Conservation (phyloP, 1,140 invertebrate genomes). For the Scaptomyza hsui region DNA sequence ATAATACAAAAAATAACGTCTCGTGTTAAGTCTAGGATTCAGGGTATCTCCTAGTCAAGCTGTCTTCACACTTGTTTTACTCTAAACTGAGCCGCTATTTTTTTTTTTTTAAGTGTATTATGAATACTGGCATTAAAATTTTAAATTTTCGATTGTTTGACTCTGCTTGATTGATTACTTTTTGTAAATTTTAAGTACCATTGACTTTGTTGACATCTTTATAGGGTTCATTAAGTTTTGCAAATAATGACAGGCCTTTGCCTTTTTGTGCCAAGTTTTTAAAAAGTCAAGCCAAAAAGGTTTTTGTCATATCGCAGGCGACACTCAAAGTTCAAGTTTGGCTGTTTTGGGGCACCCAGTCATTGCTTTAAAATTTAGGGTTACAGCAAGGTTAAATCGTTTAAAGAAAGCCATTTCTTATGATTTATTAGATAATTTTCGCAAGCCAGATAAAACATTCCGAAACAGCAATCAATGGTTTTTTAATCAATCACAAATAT, state of each 20-base stretch:
- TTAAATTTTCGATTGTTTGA: not conserved
- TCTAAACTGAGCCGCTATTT: no score
- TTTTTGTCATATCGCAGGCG: conserved; percentile 5
- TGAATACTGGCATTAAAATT: no score
- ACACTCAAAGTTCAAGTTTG: not conserved
- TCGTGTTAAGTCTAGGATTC: no score
- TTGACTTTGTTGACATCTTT: conserved; percentile 47
- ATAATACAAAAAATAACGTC: not conserved
- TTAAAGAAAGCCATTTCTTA: not conserved
- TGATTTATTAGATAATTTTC: conserved; percentile 59
- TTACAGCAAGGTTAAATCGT: no score
- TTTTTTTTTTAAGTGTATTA: no score
- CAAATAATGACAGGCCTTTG: conserved; percentile 4
- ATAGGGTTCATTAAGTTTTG: conserved; percentile 38
- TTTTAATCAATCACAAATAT: not conserved
- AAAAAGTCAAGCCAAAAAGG: not conserved
- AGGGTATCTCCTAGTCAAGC: no score
- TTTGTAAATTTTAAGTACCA: conserved; percentile 22
- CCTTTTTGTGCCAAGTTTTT: conserved; percentile 13
- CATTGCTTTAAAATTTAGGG: no score
- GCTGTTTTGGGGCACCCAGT: conserved; percentile 27
- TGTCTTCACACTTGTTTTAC: no score
- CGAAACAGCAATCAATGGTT: no score
- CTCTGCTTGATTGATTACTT: conserved; percentile 25
- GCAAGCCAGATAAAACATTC: conserved; percentile 9